Evolutionary conservation across 2,113 vertebrate genomes (phyloP), one percentile per base, ranked within the genome.

Genomic region (Hemichromis elongatus): DNA sequence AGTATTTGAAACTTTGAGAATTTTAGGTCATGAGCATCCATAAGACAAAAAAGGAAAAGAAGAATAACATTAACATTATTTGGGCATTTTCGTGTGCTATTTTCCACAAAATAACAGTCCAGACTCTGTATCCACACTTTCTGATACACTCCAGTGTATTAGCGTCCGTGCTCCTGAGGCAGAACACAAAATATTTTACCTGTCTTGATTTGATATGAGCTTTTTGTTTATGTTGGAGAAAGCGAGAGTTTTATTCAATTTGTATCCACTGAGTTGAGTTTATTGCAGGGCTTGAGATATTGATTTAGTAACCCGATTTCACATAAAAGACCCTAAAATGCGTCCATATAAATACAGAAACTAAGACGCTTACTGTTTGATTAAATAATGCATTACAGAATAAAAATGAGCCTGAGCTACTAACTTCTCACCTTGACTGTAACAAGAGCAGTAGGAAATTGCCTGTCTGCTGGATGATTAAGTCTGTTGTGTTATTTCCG

Each of bases 391-490:
- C 52, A 56, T 78, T 6, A 59, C 47, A 63, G 70, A 84, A 79
- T 79, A 56, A 47, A 86, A 68, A 77, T 35, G 26, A 80, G 7
- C 33, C 19, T 0, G 47, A 75, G 75, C 53, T 56, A 10, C 57
- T 61, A 28, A 79, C 26, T 81, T 82, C 42, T 79, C 81, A 68
- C 77, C 54, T 85, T 81, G 77, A 84, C 73, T 83, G 37, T 77
- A 86, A 90, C 78, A 79, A 81, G 86, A 59, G 54, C 42, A 19
- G 63, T 2, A 80, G 83, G 79, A 84, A 86, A 88, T 90, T 86
- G 75, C 52, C 77, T 61, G 73, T 80, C 82, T 35, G 83, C 59
- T 26, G 7, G 68, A 53, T 88, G 89, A 90, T 89, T 83, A 79
- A 86, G 55, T 79, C 90, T 56, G 52, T 84, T 79, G 70, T 79